phyloP scores from a whole-genome alignment of 2,888 invertebrate genomes.

The Branchinecta sandiegonensis region DNA sequence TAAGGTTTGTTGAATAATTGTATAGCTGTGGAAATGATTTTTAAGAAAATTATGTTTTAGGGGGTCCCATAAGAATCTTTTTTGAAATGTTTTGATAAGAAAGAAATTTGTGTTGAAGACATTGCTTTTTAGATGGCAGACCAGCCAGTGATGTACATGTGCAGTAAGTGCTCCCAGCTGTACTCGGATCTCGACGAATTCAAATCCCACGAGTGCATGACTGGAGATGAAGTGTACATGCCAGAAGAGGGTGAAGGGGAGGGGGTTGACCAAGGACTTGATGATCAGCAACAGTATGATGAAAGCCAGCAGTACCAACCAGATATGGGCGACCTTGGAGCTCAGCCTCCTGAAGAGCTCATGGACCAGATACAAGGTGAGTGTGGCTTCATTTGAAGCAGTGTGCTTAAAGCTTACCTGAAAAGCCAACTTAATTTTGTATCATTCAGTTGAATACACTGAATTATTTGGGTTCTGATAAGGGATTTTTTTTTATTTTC shows the following conservation, averaged over 20 bases:
- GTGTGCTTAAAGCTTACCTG: too few species aligned
- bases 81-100: too few species aligned
- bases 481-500: too few species aligned
- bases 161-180: slow-evolving; percentile 4
- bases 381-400: not conserved
- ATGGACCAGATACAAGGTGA: slow-evolving; percentile 1
- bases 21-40: too few species aligned
- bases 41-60: too few species aligned
- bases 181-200: slow-evolving; percentile 9
- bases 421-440: too few species aligned
- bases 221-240: not conserved
- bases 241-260: not conserved
- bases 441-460: too few species aligned
- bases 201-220: slow-evolving; percentile 4
- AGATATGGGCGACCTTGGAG: not conserved
- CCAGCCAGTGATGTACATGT: slow-evolving; percentile 12
- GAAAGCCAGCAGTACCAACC: slow-evolving; percentile 5
- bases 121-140: not conserved
- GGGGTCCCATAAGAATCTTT: too few species aligned
- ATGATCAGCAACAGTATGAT: slow-evolving; percentile 6
- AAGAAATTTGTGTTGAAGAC: too few species aligned
- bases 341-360: not conserved
- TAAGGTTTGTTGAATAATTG: too few species aligned
- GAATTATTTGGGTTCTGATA: too few species aligned
- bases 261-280: slow-evolving; percentile 5